Evolutionary conservation across 2,797 vertebrate genomes (phyloP).

Genomic region (Ara ararauna): DNA sequence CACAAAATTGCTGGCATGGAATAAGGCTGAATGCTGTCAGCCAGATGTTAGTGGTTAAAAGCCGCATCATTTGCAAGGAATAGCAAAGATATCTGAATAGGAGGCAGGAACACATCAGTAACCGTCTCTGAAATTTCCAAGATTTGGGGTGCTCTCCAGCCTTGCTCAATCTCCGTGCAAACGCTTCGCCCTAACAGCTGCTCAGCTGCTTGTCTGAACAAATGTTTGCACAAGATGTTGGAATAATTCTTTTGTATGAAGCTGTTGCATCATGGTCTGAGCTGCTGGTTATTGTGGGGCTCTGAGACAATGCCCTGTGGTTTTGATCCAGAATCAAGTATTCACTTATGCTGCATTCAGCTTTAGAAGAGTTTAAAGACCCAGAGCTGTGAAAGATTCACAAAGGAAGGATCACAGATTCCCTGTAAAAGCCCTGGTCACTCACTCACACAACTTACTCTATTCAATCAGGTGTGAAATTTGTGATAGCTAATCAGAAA

Average conservation of each 20-base stretch:
- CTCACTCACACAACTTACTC: not conserved
- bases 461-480: not conserved
- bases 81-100: not conserved
- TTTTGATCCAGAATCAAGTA: slow-evolving; percentile 52
- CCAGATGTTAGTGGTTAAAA: slow-evolving; percentile 19
- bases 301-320: slow-evolving; percentile 19
- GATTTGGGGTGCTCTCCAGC: not conserved
- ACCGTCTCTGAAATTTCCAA: not conserved
- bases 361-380: not conserved
- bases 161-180: not conserved
- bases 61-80: not conserved
- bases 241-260: slow-evolving; percentile 26
- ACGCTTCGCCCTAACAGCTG: not conserved
- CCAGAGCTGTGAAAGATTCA: not conserved
- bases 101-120: not conserved
- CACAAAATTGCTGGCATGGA: not conserved
- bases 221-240: not conserved
- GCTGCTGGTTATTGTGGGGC: not conserved
- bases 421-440: not conserved
- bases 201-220: slow-evolving; percentile 8
- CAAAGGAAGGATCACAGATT: not conserved
- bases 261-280: slow-evolving; percentile 30
- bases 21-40: slow-evolving; percentile 1
- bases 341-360: not conserved
- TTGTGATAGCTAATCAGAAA: not conserved